Evolutionary conservation across 2,888 invertebrate species (phyloP).

Genomic region (Diarsia dahlii): DNA sequence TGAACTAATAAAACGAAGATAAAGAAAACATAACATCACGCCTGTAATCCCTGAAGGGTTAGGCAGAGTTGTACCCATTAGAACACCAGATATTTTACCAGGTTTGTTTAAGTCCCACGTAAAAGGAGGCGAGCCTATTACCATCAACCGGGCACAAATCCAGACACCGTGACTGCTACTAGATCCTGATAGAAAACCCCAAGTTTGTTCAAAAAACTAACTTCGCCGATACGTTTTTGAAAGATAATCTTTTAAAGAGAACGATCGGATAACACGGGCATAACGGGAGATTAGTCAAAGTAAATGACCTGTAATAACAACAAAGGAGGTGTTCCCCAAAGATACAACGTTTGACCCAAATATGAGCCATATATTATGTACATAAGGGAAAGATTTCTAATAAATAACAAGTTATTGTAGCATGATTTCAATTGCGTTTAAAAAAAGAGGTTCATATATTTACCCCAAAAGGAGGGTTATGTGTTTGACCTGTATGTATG

Average conservation of each 20-base stretch:
- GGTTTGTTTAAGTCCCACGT: no score
- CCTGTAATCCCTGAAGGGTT: no score
- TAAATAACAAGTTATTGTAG: not conserved
- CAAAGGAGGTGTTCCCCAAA: constrained; percentile 14
- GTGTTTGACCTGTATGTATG: no score
- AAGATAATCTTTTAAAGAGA: constrained; percentile 5
- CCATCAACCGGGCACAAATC: no score
- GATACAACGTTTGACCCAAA: constrained; percentile 29
- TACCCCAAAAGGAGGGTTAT: no score
- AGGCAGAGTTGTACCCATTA: no score
- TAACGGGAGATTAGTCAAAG: constrained; percentile 46
- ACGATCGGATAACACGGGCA: not conserved
- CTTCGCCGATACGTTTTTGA: not conserved
- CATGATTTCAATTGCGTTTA: not conserved
- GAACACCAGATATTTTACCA: no score
- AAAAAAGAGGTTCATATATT: not conserved
- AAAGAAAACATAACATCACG: no score
- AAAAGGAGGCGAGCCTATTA: no score
- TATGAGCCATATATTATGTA: constrained; percentile 21
- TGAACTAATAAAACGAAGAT: constrained; percentile 4
- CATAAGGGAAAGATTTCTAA: constrained; percentile 3
- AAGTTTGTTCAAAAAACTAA: not conserved
- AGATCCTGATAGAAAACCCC: no score
- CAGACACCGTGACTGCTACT: no score
- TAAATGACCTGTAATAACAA: constrained; percentile 49